Conservation (phyloP, 2,888 invertebrate genomes). For the Tipula unca region DNA sequence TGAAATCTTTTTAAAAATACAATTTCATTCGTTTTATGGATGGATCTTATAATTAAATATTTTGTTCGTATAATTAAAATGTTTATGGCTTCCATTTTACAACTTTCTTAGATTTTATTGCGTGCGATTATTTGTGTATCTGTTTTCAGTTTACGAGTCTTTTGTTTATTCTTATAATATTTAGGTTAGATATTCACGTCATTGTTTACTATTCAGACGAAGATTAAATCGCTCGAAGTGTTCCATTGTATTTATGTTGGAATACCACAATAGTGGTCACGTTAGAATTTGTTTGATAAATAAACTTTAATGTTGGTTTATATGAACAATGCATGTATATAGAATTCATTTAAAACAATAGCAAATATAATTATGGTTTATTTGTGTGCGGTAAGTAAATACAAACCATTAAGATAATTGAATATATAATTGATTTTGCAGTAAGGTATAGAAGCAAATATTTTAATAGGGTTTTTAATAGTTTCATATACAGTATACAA, state of each 20-base stretch:
- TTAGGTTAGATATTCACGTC: background rate
- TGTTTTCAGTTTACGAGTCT: background rate
- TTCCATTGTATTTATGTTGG: background rate
- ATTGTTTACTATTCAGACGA: background rate
- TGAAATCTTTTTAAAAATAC: too few species aligned
- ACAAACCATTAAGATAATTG: too few species aligned
- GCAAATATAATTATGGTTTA: too few species aligned
- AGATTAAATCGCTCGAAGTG: background rate
- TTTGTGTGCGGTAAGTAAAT: too few species aligned
- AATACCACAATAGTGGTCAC: background rate
- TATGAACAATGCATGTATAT: background rate
- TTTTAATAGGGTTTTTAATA: too few species aligned
- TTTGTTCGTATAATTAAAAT: background rate
- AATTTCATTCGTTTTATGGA: background rate
- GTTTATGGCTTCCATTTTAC: background rate
- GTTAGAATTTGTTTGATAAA: background rate
- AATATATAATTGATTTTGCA: too few species aligned
- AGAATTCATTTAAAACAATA: background rate
- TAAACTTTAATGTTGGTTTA: background rate
- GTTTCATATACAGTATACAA: too few species aligned
- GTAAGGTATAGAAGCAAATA: too few species aligned
- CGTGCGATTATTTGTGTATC: background rate
- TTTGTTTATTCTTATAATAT: too few species aligned
- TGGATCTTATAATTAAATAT: background rate
- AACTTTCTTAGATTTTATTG: background rate